phyloP scores from a whole-genome alignment of 2,797 vertebrate genomes.

The Rhinella marina region DNA sequence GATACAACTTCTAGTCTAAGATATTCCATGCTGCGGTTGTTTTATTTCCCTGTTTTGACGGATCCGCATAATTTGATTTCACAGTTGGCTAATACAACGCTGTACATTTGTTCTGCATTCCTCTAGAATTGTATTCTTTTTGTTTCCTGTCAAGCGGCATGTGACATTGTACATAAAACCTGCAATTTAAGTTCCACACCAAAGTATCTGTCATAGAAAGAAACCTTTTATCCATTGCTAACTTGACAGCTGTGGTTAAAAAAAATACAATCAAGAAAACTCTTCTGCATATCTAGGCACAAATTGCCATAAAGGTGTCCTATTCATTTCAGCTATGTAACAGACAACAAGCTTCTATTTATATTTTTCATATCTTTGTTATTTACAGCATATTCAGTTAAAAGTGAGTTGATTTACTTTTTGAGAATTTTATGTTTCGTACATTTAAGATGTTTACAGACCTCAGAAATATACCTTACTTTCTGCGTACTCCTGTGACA shows the following conservation, averaged over 20 bases:
- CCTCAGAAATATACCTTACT: too few species aligned
- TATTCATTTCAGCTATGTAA: neutral
- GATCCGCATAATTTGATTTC: slow-evolving; percentile 67
- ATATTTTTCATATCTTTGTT: too few species aligned
- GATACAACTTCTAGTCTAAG: neutral
- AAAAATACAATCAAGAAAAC: neutral
- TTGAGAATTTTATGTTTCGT: too few species aligned
- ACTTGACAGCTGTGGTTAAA: neutral
- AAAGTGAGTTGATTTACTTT: too few species aligned
- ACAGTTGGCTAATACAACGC: slow-evolving; percentile 71
- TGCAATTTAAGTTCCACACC: slow-evolving; percentile 71
- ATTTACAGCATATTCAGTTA: too few species aligned
- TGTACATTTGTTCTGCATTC: slow-evolving; percentile 79
- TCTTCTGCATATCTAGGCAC: neutral
- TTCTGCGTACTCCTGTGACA: too few species aligned
- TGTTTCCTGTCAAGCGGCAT: slow-evolving; percentile 64
- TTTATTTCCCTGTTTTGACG: neutral
- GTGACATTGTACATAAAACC: slow-evolving; percentile 72
- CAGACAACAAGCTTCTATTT: too few species aligned
- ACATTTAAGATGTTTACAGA: too few species aligned
- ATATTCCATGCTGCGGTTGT: neutral
- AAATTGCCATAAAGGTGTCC: neutral
- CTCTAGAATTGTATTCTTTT: slow-evolving; percentile 70
- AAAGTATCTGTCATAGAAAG: slow-evolving; percentile 66
- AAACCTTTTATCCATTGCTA: slow-evolving; percentile 70